Evolutionary conservation across 2,113 vertebrate species (phyloP).

Genomic region (Puffinus mauretanicus): DNA sequence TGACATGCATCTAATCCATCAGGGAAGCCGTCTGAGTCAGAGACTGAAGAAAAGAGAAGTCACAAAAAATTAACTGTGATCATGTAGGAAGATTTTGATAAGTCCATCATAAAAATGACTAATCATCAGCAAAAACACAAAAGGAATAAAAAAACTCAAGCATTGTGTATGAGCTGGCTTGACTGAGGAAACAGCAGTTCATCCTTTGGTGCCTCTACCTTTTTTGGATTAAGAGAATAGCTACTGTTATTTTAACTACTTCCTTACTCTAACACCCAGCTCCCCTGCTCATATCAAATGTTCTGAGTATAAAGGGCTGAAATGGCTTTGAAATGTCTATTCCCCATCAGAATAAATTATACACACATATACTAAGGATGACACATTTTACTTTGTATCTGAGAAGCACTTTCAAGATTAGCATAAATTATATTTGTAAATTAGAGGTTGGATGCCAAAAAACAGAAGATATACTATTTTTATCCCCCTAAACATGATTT

Average conservation of each 20-base stretch:
- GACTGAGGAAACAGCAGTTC: neutral
- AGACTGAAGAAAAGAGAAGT: neutral
- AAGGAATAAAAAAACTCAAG: neutral
- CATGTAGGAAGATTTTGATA: neutral
- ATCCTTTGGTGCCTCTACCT: neutral
- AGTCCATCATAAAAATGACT: neutral
- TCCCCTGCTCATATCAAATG: neutral
- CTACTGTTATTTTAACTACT: constrained; percentile 17
- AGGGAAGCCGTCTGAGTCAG: neutral
- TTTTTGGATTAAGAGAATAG: neutral
- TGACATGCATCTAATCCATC: neutral
- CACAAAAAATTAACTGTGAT: neutral
- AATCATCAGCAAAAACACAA: neutral
- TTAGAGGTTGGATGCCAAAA: constrained; percentile 66
- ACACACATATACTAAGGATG: constrained; percentile 60
- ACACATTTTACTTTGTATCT: constrained; percentile 70
- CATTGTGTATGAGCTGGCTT: neutral
- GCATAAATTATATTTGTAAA: constrained; percentile 75
- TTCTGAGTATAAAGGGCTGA: constrained; percentile 40
- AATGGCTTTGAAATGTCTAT: constrained; percentile 65
- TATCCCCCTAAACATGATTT: constrained; percentile 64
- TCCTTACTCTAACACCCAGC: neutral
- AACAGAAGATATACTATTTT: constrained; percentile 69
- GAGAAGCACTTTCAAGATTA: constrained; percentile 75
- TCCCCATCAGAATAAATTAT: constrained; percentile 68